A percentile compares a stretch with the other conserved stretches of the same genome.
Conservation (phyloP, 2,888 invertebrate genomes). For the Drosophila neutralis region DNA sequence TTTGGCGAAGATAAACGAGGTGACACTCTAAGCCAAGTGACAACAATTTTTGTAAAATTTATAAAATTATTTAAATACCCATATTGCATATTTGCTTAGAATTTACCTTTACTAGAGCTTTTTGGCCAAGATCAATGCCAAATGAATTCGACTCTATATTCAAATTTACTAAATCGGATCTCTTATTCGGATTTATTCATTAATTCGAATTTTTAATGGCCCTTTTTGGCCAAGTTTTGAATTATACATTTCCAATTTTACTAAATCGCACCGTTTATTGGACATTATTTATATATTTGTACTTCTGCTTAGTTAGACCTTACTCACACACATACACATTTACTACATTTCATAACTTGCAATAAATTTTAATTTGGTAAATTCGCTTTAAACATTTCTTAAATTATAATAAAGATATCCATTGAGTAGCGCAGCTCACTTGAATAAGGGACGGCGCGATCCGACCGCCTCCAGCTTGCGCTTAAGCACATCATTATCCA, state of each 20-base stretch:
- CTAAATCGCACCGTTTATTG: background rate
- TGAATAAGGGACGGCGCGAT: conserved; percentile 63
- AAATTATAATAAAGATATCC: conserved; percentile 49
- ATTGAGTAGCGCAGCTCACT: conserved; percentile 50
- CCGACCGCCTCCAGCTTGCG: conserved; percentile 83
- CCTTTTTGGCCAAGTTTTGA: background rate
- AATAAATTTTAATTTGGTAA: conserved; percentile 75
- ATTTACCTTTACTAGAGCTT: background rate
- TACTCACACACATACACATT: conserved; percentile 15
- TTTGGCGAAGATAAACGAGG: conserved; percentile 60
- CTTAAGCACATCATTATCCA: conserved; percentile 86
- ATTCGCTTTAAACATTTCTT: conserved; percentile 66
- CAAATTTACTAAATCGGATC: background rate
- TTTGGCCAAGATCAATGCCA: background rate
- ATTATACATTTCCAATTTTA: conserved; percentile 3
- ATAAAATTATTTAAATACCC: background rate
- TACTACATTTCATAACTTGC: conserved; percentile 58
- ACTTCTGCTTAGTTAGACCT: conserved; percentile 2
- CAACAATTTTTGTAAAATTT: background rate
- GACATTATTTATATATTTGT: conserved; percentile 1
- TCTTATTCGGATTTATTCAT: background rate
- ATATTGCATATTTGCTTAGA: background rate
- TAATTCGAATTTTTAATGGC: background rate
- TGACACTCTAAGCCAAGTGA: conserved; percentile 38
- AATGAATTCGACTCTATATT: background rate